phyloP scores from a whole-genome alignment of 2,113 vertebrate genomes.

The Sinocyclocheilus anshuiensis region DNA sequence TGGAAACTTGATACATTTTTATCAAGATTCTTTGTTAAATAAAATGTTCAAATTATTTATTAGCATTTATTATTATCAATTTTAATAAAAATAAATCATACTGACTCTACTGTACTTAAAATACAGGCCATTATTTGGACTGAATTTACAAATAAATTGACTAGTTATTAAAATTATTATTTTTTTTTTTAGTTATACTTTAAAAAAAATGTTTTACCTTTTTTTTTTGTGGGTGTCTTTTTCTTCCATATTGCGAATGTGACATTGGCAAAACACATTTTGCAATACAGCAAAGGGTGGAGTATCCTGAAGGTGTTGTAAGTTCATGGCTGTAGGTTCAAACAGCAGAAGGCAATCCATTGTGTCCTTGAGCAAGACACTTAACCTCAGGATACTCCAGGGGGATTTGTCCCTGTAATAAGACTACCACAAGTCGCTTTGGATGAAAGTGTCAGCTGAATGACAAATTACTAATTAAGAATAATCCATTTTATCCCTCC shows the following conservation, averaged over 20 bases:
- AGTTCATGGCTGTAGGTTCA: neutral
- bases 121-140: neutral
- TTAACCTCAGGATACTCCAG: constrained; percentile 10
- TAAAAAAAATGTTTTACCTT: no score
- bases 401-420: constrained; percentile 17
- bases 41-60: neutral
- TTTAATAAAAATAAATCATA: no score
- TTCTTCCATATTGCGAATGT: neutral
- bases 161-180: no score
- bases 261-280: neutral
- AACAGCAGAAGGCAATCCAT: neutral
- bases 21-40: neutral
- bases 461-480: constrained; percentile 7
- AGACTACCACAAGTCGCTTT: neutral
- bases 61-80: no score
- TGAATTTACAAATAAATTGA: no score
- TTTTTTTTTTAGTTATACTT: no score
- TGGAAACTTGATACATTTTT: neutral
- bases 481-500: constrained; percentile 18
- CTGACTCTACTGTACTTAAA: neutral
- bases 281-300: neutral
- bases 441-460: constrained; percentile 9
- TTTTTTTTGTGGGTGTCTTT: no score
- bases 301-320: neutral
- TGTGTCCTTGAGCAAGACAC: neutral